These are phyloP conservation scores for Schizopygopsis pylzovi DNA, from an alignment of 2,797 vertebrate genomes.

Conservation along the genomic window DNA sequence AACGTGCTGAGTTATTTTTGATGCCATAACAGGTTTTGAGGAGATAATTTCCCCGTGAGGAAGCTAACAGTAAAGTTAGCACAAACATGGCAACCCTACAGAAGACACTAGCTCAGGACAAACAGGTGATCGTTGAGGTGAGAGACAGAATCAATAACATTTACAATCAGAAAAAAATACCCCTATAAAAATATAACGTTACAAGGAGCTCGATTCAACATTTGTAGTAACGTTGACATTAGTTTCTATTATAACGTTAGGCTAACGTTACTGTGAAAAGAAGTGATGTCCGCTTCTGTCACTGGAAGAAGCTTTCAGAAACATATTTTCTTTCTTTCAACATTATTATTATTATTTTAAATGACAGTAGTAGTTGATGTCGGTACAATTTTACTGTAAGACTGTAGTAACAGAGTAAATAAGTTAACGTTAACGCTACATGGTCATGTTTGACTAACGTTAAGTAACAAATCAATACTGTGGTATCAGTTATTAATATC, in stretches of 20 bases:
- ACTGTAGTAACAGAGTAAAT: not conserved
- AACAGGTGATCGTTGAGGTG: slow-evolving; percentile 71
- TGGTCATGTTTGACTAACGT: not conserved
- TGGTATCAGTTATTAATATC: not conserved
- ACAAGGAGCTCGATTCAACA: too few relatives aligned
- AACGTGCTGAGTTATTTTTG: not conserved
- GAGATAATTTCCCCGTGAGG: not conserved
- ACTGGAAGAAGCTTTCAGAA: not conserved
- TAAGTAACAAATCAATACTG: not conserved
- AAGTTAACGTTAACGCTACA: too few relatives aligned
- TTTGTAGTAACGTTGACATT: too few relatives aligned
- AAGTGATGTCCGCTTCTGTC: not conserved
- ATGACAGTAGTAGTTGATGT: too few relatives aligned
- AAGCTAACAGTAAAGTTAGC: not conserved
- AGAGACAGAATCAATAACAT: slow-evolving; percentile 31
- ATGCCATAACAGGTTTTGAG: not conserved
- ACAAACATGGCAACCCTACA: slow-evolving; percentile 67
- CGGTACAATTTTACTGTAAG: not conserved
- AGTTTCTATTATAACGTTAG: not conserved
- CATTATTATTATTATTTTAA: not conserved
- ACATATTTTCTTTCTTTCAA: not conserved
- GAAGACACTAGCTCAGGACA: slow-evolving; percentile 59
- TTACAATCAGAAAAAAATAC: too few relatives aligned
- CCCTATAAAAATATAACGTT: too few relatives aligned
- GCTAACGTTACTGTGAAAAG: not conserved